phyloP scores from a whole-genome alignment of 2,888 invertebrate genomes.

The Pammene aurita region DNA sequence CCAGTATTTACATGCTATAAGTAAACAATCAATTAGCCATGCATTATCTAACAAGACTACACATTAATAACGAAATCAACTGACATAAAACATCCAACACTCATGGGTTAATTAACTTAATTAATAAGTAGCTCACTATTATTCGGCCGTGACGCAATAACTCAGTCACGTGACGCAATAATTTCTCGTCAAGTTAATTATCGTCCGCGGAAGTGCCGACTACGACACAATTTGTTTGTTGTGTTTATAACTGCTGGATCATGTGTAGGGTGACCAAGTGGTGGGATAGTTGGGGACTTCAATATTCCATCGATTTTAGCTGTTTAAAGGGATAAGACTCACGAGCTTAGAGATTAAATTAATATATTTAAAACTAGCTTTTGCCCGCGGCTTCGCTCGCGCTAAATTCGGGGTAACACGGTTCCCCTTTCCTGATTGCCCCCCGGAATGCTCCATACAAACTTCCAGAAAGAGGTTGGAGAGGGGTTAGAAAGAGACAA shows the following conservation, averaged over 20 bases:
- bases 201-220: constrained; percentile 52
- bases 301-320: neutral
- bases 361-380: too few relatives aligned
- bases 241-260: constrained; percentile 46
- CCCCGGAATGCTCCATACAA: too few relatives aligned
- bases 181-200: constrained; percentile 65
- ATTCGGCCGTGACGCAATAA: constrained; percentile 26
- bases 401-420: too few relatives aligned
- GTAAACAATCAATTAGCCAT: neutral
- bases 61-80: neutral
- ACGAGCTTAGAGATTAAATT: neutral
- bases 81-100: neutral
- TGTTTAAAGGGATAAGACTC: neutral
- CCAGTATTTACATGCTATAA: too few relatives aligned
- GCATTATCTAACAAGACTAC: neutral
- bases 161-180: constrained; percentile 46
- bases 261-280: constrained; percentile 50
- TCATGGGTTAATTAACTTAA: constrained; percentile 31
- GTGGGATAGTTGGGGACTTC: constrained; percentile 25
- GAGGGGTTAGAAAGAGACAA: too few relatives aligned
- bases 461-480: too few relatives aligned
- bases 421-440: too few relatives aligned
- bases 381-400: too few relatives aligned
- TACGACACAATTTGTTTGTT: constrained; percentile 52
- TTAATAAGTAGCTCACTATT: constrained; percentile 30